Evolutionary conservation across 1,140 invertebrate species (phyloP).

Genomic region (Lordiphosa stackelbergi): DNA sequence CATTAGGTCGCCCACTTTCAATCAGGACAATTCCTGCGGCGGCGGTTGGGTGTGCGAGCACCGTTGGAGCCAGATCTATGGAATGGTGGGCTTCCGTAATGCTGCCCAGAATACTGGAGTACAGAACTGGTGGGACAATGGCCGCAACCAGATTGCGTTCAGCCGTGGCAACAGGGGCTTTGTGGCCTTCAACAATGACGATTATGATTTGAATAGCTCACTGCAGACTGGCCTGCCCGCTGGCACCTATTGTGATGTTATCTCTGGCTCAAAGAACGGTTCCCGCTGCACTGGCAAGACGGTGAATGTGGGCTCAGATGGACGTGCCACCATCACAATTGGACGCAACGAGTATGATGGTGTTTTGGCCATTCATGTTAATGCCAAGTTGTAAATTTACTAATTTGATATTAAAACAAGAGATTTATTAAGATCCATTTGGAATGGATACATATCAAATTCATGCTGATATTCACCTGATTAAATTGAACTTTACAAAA

Average conservation of each 20-base stretch:
- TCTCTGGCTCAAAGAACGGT: constrained; percentile 82
- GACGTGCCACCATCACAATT: constrained; percentile 82
- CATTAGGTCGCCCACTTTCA: constrained; percentile 79
- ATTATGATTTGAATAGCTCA: constrained; percentile 79
- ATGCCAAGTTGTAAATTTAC: constrained; percentile 67
- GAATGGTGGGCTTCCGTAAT: constrained; percentile 90
- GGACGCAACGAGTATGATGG: constrained; percentile 80
- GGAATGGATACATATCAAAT: too few species aligned
- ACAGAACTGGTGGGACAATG: constrained; percentile 87
- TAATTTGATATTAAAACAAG: background rate
- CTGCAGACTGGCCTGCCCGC: constrained; percentile 85
- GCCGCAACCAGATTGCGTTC: constrained; percentile 87
- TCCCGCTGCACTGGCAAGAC: constrained; percentile 84
- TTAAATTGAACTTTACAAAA: too few species aligned
- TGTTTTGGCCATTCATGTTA: constrained; percentile 86
- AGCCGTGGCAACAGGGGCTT: constrained; percentile 85
- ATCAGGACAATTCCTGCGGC: constrained; percentile 77
- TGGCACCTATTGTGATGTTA: constrained; percentile 92
- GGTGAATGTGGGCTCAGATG: constrained; percentile 82
- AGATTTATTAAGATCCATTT: too few species aligned
- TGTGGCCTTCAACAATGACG: constrained; percentile 84
- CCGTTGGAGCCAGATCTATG: constrained; percentile 90
- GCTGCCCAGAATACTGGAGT: constrained; percentile 79
- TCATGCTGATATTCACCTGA: too few species aligned
- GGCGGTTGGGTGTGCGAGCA: constrained; percentile 94